A percentile compares a stretch with the other conserved stretches of the same genome.
phyloP scores from a whole-genome alignment of 2,888 invertebrate species.

The Baccha elongata region DNA sequence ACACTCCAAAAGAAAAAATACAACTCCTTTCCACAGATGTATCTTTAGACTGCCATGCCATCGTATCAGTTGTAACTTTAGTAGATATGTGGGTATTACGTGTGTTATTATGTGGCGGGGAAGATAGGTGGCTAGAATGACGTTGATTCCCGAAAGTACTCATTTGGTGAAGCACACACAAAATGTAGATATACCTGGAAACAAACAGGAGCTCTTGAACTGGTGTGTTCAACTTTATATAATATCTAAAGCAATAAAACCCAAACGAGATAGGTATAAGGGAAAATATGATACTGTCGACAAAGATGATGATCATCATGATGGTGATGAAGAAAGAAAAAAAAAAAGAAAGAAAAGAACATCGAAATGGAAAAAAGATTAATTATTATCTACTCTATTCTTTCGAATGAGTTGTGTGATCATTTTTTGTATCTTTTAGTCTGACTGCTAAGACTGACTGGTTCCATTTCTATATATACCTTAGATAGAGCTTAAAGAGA shows the following conservation, averaged over 20 bases:
- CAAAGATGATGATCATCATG: constrained; percentile 8
- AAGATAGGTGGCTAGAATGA: constrained; percentile 10
- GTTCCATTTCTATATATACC: background rate
- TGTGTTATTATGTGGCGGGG: constrained; percentile 44
- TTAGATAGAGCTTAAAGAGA: constrained; percentile 44
- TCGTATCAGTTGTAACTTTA: constrained; percentile 54
- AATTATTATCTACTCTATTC: constrained; percentile 69
- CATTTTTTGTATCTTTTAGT: constrained; percentile 26
- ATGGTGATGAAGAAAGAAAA: constrained; percentile 13
- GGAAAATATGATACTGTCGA: constrained; percentile 66
- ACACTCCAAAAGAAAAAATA: constrained; percentile 43
- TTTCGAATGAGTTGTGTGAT: constrained; percentile 45
- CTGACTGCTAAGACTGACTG: constrained; percentile 39
- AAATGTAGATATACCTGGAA: background rate
- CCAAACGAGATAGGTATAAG: constrained; percentile 54
- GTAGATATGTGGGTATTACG: constrained; percentile 64
- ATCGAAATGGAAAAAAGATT: constrained; percentile 64
- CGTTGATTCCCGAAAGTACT: constrained; percentile 57
- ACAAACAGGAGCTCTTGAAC: constrained; percentile 26
- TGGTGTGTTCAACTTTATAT: constrained; percentile 51
- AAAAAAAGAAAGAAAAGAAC: constrained; percentile 11
- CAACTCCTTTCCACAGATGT: constrained; percentile 37
- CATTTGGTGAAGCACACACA: constrained; percentile 38
- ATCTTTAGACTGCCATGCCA: constrained; percentile 25
- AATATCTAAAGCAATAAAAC: constrained; percentile 46